Base-by-base conservation (phyloP, 2,797 vertebrate species). In the Sandelia bainsii region DNA sequence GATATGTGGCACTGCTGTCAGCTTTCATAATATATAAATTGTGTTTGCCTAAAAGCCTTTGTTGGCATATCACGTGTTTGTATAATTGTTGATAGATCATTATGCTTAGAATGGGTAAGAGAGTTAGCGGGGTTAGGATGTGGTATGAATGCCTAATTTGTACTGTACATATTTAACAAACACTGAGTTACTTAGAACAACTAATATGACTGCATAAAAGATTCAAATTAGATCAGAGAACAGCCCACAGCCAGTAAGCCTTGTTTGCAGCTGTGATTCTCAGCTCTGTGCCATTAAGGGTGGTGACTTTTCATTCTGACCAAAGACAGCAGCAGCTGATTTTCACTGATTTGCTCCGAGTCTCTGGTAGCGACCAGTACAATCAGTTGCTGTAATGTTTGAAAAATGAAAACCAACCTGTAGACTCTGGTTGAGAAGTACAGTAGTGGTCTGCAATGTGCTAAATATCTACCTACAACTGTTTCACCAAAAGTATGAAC, bases 21-120 rank as follows among this genome's bases (percentile, higher is more conserved):
- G 68, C 79, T 51, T 20, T 80, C 58, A 50, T 23, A 1, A 40
- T 12, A 50, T 9, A 51, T 83, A 58, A 88, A 67, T 86, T 63
- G 80, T 77, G 77, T 85, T 87, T 82, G 79, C 57, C 77, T 83
- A 49, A 87, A 88, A 86, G 87, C 80, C 79, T 77, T 60, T 80
- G 79, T 81, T 79, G 76, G 45, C 64, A 40, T 68, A 75, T 87
- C 75, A 49, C 56, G 27, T 74, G 67, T 70, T 48, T 16, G 48
- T 60, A 13, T 82, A 77, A 85, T 77, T 80, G 75, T 85, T 61
- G 64, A 58, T 65, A 71, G 69, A 86, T 88, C 86, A 83, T 87
- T 70, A 81, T 48, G 45, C 72, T 23, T 67, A 37, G 59, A 57
- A 64, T 20, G 56, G 78, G 16, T 42, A 13, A 4, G 69, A 32